Evolutionary conservation across 2,888 invertebrate genomes (phyloP).

Genomic region (Drosophila eohydei): DNA sequence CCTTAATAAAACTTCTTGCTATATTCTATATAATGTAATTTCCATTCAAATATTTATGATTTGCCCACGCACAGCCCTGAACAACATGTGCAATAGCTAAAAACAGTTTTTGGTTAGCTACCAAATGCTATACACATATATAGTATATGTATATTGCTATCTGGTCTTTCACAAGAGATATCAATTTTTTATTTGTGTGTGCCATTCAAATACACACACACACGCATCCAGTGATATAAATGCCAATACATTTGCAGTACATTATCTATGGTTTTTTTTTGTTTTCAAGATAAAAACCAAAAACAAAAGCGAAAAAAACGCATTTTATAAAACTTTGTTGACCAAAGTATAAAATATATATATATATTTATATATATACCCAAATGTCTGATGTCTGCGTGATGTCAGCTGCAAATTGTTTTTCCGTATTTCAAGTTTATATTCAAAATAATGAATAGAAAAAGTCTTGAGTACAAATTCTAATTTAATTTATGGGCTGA

Average conservation of each 20-base stretch:
- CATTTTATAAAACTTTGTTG: conserved; percentile 36
- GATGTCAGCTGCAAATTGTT: conserved; percentile 76
- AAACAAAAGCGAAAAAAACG: conserved; percentile 29
- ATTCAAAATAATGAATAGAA: conserved; percentile 37
- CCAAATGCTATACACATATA: conserved; percentile 22
- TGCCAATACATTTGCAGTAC: conserved; percentile 40
- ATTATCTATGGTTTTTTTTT: conserved; percentile 47
- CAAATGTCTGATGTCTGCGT: conserved; percentile 34
- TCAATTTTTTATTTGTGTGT: conserved; percentile 19
- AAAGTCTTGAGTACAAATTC: conserved; percentile 41
- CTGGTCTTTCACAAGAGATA: conserved; percentile 36
- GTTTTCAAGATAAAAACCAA: conserved; percentile 38
- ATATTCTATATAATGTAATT: not conserved
- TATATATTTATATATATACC: not conserved
- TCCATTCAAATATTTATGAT: conserved; percentile 13
- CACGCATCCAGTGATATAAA: conserved; percentile 6
- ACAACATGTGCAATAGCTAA: conserved; percentile 25
- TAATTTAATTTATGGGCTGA: conserved; percentile 67
- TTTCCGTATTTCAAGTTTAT: conserved; percentile 74
- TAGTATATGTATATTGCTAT: conserved; percentile 29
- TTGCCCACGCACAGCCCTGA: conserved; percentile 18
- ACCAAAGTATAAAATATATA: conserved; percentile 5
- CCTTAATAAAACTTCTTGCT: not conserved
- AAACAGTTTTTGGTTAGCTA: conserved; percentile 25
- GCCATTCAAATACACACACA: conserved; percentile 23